A percentile compares a stretch with the other conserved stretches of the same genome.
Evolutionary conservation across 2,888 invertebrate genomes (phyloP).

Genomic region (Gonocerus acuteangulatus): DNA sequence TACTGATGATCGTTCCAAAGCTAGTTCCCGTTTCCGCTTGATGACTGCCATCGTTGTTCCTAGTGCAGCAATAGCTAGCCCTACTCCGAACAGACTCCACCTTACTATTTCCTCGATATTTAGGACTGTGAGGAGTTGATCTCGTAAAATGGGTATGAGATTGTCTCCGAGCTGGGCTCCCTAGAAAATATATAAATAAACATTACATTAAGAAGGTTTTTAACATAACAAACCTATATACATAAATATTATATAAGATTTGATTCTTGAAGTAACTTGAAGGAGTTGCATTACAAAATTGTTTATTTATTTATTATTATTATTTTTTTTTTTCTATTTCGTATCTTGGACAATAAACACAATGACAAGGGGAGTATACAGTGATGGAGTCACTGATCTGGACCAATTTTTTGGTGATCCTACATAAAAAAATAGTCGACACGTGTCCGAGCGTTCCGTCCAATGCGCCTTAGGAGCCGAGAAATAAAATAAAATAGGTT

Average conservation of each 20-base stretch:
- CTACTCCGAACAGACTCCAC: slow-evolving; percentile 30
- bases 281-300: no score
- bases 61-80: slow-evolving; percentile 13
- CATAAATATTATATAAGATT: neutral
- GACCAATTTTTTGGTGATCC: no score
- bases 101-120: slow-evolving; percentile 28
- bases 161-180: slow-evolving; percentile 12
- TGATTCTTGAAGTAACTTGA: neutral
- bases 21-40: slow-evolving; percentile 10
- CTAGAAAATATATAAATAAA: slow-evolving; percentile 8
- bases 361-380: no score
- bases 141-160: slow-evolving; percentile 25
- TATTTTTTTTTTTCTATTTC: no score
- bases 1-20: no score
- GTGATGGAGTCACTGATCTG: no score
- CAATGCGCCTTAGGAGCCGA: no score
- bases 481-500: no score
- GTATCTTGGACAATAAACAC: no score
- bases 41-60: slow-evolving; percentile 29
- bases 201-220: neutral
- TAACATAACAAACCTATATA: neutral
- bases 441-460: no score
- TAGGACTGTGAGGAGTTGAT: slow-evolving; percentile 28
- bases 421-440: no score
- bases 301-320: no score